Conservation (phyloP, 2,113 vertebrate genomes). For the Plecotus auritus region DNA sequence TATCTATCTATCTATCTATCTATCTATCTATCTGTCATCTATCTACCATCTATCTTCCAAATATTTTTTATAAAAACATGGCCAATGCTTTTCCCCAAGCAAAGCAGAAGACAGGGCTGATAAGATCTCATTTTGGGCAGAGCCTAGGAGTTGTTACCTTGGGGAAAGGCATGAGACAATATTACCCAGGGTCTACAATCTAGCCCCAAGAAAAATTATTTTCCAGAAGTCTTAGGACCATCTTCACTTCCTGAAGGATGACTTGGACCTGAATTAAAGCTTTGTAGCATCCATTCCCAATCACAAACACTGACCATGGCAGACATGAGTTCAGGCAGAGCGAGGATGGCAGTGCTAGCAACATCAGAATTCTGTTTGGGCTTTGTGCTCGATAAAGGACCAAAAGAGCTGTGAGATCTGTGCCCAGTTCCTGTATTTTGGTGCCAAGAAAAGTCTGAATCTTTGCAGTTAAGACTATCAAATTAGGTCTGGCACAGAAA, state of each 20-base stretch:
- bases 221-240: not conserved
- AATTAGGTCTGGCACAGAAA: constrained; percentile 39
- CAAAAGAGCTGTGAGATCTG: not conserved
- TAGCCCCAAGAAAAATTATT: not conserved
- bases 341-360: not conserved
- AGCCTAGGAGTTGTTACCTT: not conserved
- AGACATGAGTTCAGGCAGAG: not conserved
- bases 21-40: not conserved
- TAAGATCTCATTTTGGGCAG: not conserved
- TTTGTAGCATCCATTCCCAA: not conserved
- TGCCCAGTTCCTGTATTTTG: not conserved
- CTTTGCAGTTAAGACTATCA: constrained; percentile 24
- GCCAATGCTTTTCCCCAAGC: not conserved
- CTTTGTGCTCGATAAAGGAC: not conserved
- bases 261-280: not conserved
- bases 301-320: not conserved
- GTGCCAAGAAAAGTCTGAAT: constrained; percentile 27
- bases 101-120: not conserved
- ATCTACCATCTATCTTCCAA: not conserved
- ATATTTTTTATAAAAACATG: not conserved
- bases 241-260: not conserved
- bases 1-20: not conserved
- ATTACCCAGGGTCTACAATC: not conserved
- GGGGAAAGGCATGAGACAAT: not conserved
- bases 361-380: not conserved